These are phyloP conservation scores for Irena cyanogastra DNA, from an alignment of 2,113 vertebrate species.

Conservation along the genomic window DNA sequence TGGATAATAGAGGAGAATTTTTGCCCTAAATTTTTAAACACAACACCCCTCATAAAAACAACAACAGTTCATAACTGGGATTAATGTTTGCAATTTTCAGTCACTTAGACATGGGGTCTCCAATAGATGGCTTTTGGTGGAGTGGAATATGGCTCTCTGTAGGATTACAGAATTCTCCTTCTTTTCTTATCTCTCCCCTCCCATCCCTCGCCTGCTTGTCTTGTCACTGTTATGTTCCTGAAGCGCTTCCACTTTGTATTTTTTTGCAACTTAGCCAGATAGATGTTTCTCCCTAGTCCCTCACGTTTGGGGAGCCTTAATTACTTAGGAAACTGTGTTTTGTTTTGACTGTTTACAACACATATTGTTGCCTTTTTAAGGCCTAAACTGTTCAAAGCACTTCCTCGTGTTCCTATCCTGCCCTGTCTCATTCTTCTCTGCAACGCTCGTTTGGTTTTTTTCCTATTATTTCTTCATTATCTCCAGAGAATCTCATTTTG, in stretches of 20 bases:
- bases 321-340: conserved; percentile 44
- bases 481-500: conserved; percentile 21
- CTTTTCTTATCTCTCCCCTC: conserved; percentile 64
- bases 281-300: conserved; percentile 39
- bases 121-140: conserved; percentile 70
- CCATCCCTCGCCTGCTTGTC: conserved; percentile 2
- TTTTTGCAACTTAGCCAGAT: conserved; percentile 46
- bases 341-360: neutral
- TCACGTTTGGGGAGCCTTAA: conserved; percentile 42
- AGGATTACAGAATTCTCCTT: conserved; percentile 70
- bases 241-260: conserved; percentile 29
- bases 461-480: neutral
- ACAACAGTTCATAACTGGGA: conserved; percentile 75
- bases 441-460: neutral
- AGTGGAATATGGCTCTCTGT: conserved; percentile 70
- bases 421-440: neutral
- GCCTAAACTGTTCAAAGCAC: neutral
- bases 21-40: conserved; percentile 70
- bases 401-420: neutral
- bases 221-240: conserved; percentile 22
- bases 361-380: conserved; percentile 11
- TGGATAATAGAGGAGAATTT: conserved; percentile 41
- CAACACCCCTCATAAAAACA: conserved; percentile 71
- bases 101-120: conserved; percentile 78
- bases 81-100: conserved; percentile 81